A percentile compares a stretch with the other conserved stretches of the same genome.
Evolutionary conservation across 2,113 vertebrate species (phyloP).

Genomic region (Mormyrus iriodes): DNA sequence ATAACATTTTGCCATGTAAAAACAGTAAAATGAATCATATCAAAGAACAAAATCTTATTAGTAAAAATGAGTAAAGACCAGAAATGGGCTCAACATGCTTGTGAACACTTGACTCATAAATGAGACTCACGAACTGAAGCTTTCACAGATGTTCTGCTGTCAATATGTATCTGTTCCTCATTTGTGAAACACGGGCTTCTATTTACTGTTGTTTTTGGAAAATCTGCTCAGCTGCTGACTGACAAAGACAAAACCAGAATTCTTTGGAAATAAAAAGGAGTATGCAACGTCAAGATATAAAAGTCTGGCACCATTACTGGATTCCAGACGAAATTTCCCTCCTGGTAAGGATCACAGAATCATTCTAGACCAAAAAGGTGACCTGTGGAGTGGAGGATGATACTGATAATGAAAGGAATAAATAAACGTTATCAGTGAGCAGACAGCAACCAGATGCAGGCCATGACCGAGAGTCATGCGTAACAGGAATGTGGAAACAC

Average conservation of each 20-base stretch:
- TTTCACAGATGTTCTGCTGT: background rate
- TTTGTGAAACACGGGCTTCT: background rate
- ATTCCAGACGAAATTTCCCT: background rate
- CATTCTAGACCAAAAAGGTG: background rate
- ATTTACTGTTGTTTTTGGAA: background rate
- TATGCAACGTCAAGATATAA: background rate
- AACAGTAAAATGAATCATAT: background rate
- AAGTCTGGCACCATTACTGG: background rate
- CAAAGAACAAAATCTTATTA: background rate
- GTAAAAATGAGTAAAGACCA: background rate
- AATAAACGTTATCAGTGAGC: background rate
- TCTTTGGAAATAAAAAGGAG: background rate
- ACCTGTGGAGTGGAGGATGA: background rate
- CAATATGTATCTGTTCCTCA: background rate
- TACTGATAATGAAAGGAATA: background rate
- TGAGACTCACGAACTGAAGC: background rate
- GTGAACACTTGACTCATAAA: background rate
- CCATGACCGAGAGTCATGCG: background rate
- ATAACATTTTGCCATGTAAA: background rate
- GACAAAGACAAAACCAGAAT: background rate
- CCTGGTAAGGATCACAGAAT: background rate
- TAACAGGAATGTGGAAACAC: background rate
- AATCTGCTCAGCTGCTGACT: background rate
- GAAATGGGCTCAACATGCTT: background rate
- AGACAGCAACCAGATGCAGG: background rate